Conservation (phyloP, 2,113 vertebrate species). For the Neotragus moschatus region DNA sequence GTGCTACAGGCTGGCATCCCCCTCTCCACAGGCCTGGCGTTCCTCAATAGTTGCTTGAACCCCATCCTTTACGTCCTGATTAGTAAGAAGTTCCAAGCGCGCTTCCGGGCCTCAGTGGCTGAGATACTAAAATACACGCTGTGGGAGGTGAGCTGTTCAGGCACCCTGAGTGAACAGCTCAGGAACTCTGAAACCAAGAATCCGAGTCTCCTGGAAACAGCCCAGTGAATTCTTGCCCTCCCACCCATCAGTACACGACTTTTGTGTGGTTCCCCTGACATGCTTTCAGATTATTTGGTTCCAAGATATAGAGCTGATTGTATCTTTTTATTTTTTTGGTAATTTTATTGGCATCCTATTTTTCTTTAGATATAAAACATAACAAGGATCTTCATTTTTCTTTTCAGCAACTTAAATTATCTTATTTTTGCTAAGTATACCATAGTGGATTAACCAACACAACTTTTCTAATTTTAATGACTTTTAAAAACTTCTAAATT, state of each 20-base stretch:
- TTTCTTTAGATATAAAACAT: not conserved
- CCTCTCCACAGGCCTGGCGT: constrained; percentile 90
- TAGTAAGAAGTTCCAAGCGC: constrained; percentile 87
- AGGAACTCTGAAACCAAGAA: constrained; percentile 74
- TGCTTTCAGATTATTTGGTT: not conserved
- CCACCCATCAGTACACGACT: not conserved
- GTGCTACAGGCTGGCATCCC: constrained; percentile 88
- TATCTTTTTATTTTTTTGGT: not conserved
- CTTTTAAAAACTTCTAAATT: not conserved
- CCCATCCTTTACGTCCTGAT: constrained; percentile 94
- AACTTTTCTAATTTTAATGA: not conserved
- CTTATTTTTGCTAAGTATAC: not conserved
- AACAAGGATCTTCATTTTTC: not conserved
- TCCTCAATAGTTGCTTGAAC: constrained; percentile 97
- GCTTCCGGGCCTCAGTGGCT: constrained; percentile 85
- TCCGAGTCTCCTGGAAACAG: constrained; percentile 62
- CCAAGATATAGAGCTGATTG: not conserved
- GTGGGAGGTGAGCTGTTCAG: constrained; percentile 89
- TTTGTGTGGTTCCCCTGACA: not conserved
- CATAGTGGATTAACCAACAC: not conserved
- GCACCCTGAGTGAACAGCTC: constrained; percentile 86
- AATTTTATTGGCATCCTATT: not conserved
- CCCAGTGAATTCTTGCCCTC: constrained; percentile 66
- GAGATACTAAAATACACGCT: constrained; percentile 90
- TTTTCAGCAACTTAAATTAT: not conserved